phyloP scores from a whole-genome alignment of 1,140 invertebrate species.

The Camponotus pennsylvanicus region DNA sequence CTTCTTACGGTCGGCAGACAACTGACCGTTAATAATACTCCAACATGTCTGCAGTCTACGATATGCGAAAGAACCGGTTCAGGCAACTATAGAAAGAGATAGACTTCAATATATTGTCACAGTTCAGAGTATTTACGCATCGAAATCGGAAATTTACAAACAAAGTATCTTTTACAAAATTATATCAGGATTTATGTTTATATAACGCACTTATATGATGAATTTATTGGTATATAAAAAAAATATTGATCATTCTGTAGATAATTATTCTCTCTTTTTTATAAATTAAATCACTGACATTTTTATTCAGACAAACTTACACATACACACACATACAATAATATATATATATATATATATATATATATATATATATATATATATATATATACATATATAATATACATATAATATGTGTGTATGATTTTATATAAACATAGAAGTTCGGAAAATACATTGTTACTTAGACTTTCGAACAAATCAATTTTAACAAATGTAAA shows the following conservation, averaged over 20 bases:
- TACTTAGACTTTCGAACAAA: neutral
- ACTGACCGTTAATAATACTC: conserved; percentile 41
- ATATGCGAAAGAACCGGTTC: conserved; percentile 2
- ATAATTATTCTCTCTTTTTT: neutral
- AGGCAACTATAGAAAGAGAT: neutral
- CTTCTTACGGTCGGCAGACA: conserved; percentile 28
- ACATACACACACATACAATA: too few relatives aligned
- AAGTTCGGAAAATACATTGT: neutral
- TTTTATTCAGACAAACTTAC: too few relatives aligned
- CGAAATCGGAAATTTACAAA: neutral
- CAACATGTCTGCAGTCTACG: neutral
- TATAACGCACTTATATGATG: neutral
- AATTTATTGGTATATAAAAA: too few relatives aligned
- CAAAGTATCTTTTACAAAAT: neutral
- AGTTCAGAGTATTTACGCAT: neutral
- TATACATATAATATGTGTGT: neutral
- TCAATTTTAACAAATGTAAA: neutral
- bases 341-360: too few relatives aligned
- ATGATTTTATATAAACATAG: neutral
- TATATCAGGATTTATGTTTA: neutral
- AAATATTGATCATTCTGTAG: neutral
- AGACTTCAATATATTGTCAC: neutral
- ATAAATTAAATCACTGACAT: neutral
- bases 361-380: too few relatives aligned
- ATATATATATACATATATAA: too few relatives aligned